Base-by-base conservation (phyloP, 2,888 invertebrate species). In the Perithous albicinctus region DNA sequence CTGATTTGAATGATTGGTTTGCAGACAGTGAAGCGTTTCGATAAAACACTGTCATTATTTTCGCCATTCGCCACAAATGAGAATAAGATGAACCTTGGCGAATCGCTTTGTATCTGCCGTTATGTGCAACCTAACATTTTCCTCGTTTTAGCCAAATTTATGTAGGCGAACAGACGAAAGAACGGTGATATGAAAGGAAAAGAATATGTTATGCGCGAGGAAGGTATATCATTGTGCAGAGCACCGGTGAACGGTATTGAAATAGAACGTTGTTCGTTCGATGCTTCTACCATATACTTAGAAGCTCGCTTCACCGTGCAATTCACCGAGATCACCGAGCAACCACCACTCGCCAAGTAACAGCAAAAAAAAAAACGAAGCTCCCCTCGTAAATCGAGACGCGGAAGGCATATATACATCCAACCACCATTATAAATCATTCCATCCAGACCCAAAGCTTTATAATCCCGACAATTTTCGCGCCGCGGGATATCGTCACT, bases 251-350 rank as follows among this genome's bases (percentile, higher is more conserved):
- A 56, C 64, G 54, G 56, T 78, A 78, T 72, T 59, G 72, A 66
- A 73, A 78, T 72, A 56, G 66, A 72, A 78, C 66, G 72, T 78
- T 73, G 78, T 66, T 78, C 78, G 32, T 61, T 78, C 56, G 64
- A 63, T 20, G 43, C 63, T 72, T n/a, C 18, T 51, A 59, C 59
- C 72, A 26, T 73, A 66, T 66, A 78, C 72, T 72, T 72, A 73
- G 46, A 7, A 51, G 56, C 18, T 56, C 66, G 46, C 41, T 78
- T 15, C 23, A 66, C 72, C 78, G 72, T 78, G 59, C 78, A 72
- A 72, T 78, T 78, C 59, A n/a, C 5, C 63, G 64, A 35, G 48
- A 66, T 73, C 48, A 48, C 43, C 56, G n/a, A 6, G 56, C 26
- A 20, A 12, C 10, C 54, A 26, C 12, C 48, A 12, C 48, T 12